These are phyloP conservation scores for Aptenodytes forsteri DNA, from an alignment of 2,113 vertebrate species.

Conservation along the genomic window DNA sequence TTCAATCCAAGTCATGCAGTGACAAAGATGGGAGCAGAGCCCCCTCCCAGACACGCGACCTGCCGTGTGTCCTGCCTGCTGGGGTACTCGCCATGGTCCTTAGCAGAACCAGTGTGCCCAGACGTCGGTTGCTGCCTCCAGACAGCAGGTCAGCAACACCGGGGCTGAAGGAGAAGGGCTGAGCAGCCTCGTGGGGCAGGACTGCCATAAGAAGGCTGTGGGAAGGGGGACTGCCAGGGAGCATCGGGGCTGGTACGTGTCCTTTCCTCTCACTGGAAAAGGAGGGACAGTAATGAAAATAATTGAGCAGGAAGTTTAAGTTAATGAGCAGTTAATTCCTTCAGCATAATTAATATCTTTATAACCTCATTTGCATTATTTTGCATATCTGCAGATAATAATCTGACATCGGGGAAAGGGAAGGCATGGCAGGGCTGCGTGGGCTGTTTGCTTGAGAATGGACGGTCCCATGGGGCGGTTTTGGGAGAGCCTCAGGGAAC, in stretches of 20 bases:
- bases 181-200: neutral
- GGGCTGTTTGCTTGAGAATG: neutral
- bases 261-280: neutral
- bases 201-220: too few relatives aligned
- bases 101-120: neutral
- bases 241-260: accelerated
- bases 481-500: accelerated
- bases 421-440: neutral
- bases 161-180: neutral
- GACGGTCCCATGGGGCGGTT: accelerated
- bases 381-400: neutral
- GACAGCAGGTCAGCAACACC: too few relatives aligned
- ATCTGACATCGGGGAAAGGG: neutral
- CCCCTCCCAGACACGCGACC: accelerated
- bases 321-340: conserved; percentile 56
- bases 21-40: neutral
- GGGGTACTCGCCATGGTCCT: accelerated
- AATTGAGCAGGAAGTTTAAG: conserved; percentile 36
- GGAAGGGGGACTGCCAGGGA: neutral
- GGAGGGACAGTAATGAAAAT: neutral
- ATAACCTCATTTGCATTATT: conserved; percentile 24
- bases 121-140: neutral
- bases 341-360: conserved; percentile 16
- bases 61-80: neutral
- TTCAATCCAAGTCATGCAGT: accelerated